phyloP scores from a whole-genome alignment of 2,888 invertebrate genomes.

The Brassicogethes aeneus region DNA sequence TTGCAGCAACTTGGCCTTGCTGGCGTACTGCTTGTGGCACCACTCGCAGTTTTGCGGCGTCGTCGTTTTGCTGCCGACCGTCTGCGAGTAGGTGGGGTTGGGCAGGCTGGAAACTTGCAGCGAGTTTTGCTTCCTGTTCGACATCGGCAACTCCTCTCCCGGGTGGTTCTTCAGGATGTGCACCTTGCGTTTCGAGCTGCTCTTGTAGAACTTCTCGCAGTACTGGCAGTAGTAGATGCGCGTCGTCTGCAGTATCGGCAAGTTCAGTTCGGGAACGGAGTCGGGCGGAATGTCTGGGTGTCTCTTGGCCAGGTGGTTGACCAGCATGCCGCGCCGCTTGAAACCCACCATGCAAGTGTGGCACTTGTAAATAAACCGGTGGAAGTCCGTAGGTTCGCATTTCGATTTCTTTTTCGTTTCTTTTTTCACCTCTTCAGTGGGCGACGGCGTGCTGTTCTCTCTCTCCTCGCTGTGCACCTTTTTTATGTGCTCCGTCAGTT shows the following conservation, averaged over 20 bases:
- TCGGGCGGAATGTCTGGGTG: slow-evolving; percentile 58
- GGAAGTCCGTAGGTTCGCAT: slow-evolving; percentile 54
- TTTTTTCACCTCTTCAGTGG: slow-evolving; percentile 15
- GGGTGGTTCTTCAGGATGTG: slow-evolving; percentile 80
- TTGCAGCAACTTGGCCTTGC: slow-evolving; percentile 62
- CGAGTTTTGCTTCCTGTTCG: slow-evolving; percentile 35
- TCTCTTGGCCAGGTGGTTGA: slow-evolving; percentile 75
- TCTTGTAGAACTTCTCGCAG: slow-evolving; percentile 75
- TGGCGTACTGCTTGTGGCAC: slow-evolving; percentile 84
- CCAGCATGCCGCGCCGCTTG: slow-evolving; percentile 75
- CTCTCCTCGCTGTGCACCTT: slow-evolving; percentile 48
- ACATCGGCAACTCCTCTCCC: slow-evolving; percentile 56
- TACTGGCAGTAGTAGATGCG: slow-evolving; percentile 77
- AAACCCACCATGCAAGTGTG: slow-evolving; percentile 66
- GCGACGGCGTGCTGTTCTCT: slow-evolving; percentile 37
- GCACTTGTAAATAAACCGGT: slow-evolving; percentile 68
- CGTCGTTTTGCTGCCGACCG: slow-evolving; percentile 63
- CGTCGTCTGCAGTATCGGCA: slow-evolving; percentile 69
- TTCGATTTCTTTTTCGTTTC: slow-evolving; percentile 45
- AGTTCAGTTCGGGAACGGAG: slow-evolving; percentile 62
- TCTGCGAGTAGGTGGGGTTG: slow-evolving; percentile 57
- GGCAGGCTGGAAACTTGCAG: slow-evolving; percentile 39
- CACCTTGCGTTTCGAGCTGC: slow-evolving; percentile 73
- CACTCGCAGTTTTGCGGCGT: slow-evolving; percentile 64
- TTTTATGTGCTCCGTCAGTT: slow-evolving; percentile 63